phyloP scores from a whole-genome alignment of 2,888 invertebrate genomes.

The Rotaria socialis region DNA sequence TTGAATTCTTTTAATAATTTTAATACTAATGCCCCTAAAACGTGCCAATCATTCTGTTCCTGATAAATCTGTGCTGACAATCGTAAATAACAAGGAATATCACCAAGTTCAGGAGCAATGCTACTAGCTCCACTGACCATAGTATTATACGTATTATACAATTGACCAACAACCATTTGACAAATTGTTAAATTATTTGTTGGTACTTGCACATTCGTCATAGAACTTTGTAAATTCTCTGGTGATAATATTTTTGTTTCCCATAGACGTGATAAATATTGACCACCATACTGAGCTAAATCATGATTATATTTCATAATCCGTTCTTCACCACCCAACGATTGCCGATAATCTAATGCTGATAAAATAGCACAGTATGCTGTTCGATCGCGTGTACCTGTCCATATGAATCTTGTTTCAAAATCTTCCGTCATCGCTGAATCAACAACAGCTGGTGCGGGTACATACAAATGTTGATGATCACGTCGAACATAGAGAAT shows the following conservation, averaged over 20 bases:
- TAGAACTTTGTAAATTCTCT: background rate
- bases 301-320: background rate
- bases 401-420: constrained; percentile 8
- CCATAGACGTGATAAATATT: background rate
- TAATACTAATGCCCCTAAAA: background rate
- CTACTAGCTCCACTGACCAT: background rate
- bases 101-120: background rate
- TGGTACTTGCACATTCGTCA: background rate
- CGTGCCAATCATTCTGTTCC: background rate
- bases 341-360: constrained; percentile 7
- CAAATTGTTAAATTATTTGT: background rate
- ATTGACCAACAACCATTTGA: background rate
- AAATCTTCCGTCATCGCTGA: background rate
- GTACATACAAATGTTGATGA: constrained; percentile 10
- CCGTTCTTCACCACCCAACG: background rate
- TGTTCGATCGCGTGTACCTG: constrained; percentile 17
- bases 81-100: background rate
- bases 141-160: background rate
- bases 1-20: background rate
- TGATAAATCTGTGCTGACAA: constrained; percentile 10
- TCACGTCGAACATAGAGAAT: constrained; percentile 2
- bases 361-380: background rate
- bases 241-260: background rate
- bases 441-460: background rate
- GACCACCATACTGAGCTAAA: background rate